Base-by-base conservation (phyloP, 2,113 vertebrate genomes). In the Hoplias malabaricus region DNA sequence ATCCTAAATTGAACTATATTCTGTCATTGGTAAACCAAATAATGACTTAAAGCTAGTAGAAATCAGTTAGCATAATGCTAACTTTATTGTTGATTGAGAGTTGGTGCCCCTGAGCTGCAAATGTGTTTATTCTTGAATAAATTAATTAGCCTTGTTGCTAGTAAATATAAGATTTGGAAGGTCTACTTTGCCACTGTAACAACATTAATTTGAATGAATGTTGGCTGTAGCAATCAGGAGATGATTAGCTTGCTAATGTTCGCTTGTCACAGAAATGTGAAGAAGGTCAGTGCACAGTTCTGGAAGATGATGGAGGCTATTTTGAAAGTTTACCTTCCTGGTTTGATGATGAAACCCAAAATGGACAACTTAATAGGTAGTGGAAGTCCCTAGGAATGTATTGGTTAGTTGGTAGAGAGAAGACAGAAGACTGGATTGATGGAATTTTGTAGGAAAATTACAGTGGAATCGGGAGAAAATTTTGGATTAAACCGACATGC, bases 241-340 rank as follows among this genome's bases (percentile, higher is more conserved):
- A 53, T 8, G 21, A 23, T 21, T 31, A 14, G 33, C 69, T 48
- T 19, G 21, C 23, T 71, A 40, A 6, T 10, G 50, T 14, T 33
- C 29, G 14, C 50, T 23, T 25, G 19, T 21, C 27, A 34, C 29
- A 0, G 25, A 19, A 36, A 77, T 34, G 75, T 62, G 53, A 12
- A 70, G 66, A 70, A 48, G 42, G 66, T 61, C 54, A 34, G 56
- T 6, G 40, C 27, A 78, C 69, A 12, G 75, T 59, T 59, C 9
- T 2, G 36, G 56, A 46, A 50, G 34, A 33, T 12, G 25, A 27
- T 19, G 62, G 46, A 56, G 34, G 25, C 46, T n/a, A 23, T 25
- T 21, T 57, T 13, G 34, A 54, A 48, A n/a, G 74, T 23, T 31
- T 48, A 29, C 59, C 73, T 25, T 14, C 6, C 12, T n/a, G 1